Percentiles rank a stretch among this genome's conserved stretches.
Conservation (phyloP, 53 echinoderm and acorn worm genomes). For the Actinopyga echinites region DNA sequence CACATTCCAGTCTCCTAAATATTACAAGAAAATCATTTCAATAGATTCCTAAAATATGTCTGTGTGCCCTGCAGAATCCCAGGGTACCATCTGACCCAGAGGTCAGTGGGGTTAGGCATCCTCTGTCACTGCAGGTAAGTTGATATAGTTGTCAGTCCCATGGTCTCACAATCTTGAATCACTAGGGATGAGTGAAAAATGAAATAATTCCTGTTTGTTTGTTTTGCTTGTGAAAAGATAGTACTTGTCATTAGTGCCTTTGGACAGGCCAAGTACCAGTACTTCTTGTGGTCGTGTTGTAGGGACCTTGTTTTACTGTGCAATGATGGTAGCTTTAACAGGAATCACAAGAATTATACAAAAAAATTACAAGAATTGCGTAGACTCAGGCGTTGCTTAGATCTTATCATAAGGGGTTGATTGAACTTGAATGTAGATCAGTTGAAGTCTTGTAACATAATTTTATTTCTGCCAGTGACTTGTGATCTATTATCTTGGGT, state of each 20-base stretch:
- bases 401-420: too few species aligned
- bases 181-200: slow-evolving; percentile 28
- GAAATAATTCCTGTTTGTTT: slow-evolving; percentile 32
- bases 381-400: too few species aligned
- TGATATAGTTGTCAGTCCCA: slow-evolving; percentile 31
- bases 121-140: slow-evolving; percentile 5
- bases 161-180: neutral
- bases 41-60: neutral
- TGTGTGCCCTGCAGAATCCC: slow-evolving; percentile 3
- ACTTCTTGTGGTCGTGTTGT: neutral
- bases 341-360: too few species aligned
- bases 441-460: too few species aligned
- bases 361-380: too few species aligned
- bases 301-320: too few species aligned
- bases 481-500: too few species aligned
- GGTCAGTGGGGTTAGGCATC: neutral
- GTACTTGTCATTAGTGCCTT: neutral
- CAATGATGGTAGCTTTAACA: too few species aligned
- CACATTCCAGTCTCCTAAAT: neutral
- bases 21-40: neutral
- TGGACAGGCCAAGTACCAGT: neutral
- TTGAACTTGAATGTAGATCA: too few species aligned
- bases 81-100: slow-evolving; percentile 25
- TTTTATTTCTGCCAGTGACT: too few species aligned
- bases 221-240: slow-evolving; percentile 32